phyloP scores from a whole-genome alignment of 2,888 invertebrate genomes.

The Magallana nippona region DNA sequence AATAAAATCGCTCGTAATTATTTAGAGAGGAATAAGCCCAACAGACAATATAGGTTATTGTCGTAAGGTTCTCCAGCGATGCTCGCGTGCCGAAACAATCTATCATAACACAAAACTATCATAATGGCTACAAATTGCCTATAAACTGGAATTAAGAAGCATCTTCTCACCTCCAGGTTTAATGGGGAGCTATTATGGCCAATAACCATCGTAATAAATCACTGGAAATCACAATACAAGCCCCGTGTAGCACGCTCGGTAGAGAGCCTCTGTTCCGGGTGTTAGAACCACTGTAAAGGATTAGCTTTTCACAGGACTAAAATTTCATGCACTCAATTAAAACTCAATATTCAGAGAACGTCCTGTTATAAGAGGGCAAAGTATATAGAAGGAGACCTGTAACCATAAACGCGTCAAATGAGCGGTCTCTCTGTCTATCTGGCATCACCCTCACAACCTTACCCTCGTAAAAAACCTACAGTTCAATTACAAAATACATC shows the following conservation, averaged over 20 bases:
- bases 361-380: not conserved
- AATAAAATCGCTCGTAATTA: not conserved
- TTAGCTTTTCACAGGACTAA: not conserved
- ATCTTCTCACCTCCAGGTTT: constrained; percentile 19
- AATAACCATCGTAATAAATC: constrained; percentile 26
- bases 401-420: constrained; percentile 14
- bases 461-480: constrained; percentile 25
- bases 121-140: constrained; percentile 44
- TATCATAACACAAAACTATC: constrained; percentile 21
- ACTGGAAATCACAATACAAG: constrained; percentile 11
- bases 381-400: constrained; percentile 2
- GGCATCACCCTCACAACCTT: constrained; percentile 9
- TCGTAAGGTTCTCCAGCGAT: not conserved
- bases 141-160: constrained; percentile 39
- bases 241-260: not conserved
- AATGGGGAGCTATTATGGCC: constrained; percentile 25
- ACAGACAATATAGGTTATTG: not conserved
- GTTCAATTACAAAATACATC: constrained; percentile 31
- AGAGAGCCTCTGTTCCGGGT: not conserved
- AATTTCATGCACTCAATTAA: constrained; percentile 16
- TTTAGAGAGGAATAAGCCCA: not conserved
- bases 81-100: constrained; percentile 42
- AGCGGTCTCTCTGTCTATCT: constrained; percentile 14
- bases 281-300: not conserved
- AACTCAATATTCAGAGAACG: not conserved